Evolutionary conservation across 1,140 invertebrate species (phyloP), one percentile per base, ranked within the genome.

Genomic region (Eciton burchellii): DNA sequence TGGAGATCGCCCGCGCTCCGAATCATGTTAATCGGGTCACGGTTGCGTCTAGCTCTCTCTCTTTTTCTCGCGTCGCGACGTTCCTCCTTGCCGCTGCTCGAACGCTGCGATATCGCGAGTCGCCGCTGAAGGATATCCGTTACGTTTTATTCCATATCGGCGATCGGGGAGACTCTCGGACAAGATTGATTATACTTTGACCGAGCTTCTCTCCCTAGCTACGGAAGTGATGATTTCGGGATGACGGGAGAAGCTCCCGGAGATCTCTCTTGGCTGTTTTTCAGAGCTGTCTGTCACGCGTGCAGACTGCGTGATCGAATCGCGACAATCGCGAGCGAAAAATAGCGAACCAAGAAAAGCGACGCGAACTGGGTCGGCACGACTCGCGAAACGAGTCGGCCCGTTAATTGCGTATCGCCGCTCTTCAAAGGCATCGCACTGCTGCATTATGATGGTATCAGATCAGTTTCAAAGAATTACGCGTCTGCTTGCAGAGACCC

Each of bases 401-500:
- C 14, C 63, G 14, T 49, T 52, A 76, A 65, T 76, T 63, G 26
- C 63, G 12, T 8, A 16, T 26, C 3, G 2, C 26, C 35, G 12
- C 26, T 16, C 63, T 21, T 74, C 11, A 52, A 26, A 65, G 12
- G 63, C 3, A 65, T 35, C 19, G 8, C 35, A 6, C 35, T 35
- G 11, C 1, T 43, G 24, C n/a, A 5, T 26, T 26, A 59, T 26
- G 21, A 3, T 59, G 24, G 26, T 6, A 47, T 16, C 41, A 14
- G 3, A 56, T 73, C 26, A 59, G 45, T 45, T 60, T 0, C 35
- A 3, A 35, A 35, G 14, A 29, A 43, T 12, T 43, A 60, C 43
- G 24, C 3, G 52, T 43, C 0, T 70, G 1, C 14, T 96, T 95
- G 49, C 94, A 97, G 97, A 89, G 96, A 97, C 87, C 94, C 96